Percentiles rank a stretch among this genome's conserved stretches.
Conservation (phyloP, 2,797 vertebrate genomes). For the Sebastes miniatus region DNA sequence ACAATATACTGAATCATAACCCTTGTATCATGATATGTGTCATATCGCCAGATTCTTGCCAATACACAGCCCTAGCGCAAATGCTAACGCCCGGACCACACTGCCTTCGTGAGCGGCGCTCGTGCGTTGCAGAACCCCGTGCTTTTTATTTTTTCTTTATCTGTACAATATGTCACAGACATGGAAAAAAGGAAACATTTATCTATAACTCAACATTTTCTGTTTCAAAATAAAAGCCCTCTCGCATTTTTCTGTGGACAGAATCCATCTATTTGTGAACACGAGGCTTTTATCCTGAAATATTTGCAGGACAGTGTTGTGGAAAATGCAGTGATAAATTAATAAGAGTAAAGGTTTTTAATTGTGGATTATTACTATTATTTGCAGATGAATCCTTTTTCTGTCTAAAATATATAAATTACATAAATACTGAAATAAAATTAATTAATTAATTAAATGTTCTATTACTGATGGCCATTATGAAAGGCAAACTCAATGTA, state of each 20-base stretch:
- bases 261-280: not conserved
- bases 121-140: too few relatives aligned
- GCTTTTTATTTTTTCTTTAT: too few relatives aligned
- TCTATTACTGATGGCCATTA: not conserved
- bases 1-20: too few relatives aligned
- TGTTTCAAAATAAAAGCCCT: not conserved
- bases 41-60: too few relatives aligned
- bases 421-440: not conserved
- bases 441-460: too few relatives aligned
- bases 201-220: too few relatives aligned
- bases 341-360: not conserved
- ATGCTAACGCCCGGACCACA: too few relatives aligned
- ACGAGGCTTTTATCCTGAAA: not conserved
- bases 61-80: too few relatives aligned
- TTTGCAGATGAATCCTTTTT: not conserved
- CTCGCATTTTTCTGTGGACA: not conserved
- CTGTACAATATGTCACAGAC: too few relatives aligned
- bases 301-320: not conserved
- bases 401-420: not conserved
- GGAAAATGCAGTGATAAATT: not conserved
- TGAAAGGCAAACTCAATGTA: not conserved
- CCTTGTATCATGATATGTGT: too few relatives aligned
- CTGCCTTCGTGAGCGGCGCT: too few relatives aligned
- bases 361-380: not conserved
- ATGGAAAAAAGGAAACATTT: too few relatives aligned